Evolutionary conservation across 1,140 invertebrate species (phyloP).

Genomic region (Aphis gossypii): DNA sequence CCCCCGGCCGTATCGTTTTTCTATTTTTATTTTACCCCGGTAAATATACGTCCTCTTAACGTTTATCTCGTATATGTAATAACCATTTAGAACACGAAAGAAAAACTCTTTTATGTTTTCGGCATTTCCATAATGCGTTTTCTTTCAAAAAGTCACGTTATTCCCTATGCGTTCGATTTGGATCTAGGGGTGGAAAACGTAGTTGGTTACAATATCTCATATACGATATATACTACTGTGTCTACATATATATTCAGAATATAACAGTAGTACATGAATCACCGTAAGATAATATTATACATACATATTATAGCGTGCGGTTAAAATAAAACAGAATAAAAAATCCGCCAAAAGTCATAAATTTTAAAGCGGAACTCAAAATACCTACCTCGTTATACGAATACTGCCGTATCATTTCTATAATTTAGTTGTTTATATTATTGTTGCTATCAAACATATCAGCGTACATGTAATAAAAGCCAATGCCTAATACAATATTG

Average conservation of each 20-base stretch:
- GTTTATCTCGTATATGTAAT: slow-evolving; percentile 53
- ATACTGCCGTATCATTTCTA: background rate
- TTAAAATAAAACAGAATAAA: slow-evolving; percentile 20
- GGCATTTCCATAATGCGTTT: slow-evolving; percentile 58
- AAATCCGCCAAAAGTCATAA: slow-evolving; percentile 10
- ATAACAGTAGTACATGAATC: slow-evolving; percentile 25
- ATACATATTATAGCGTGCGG: background rate
- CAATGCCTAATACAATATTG: background rate
- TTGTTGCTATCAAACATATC: background rate
- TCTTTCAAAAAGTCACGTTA: slow-evolving; percentile 57
- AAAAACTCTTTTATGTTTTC: slow-evolving; percentile 55
- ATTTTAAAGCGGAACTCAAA: background rate
- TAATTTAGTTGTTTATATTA: background rate
- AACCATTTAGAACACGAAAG: slow-evolving; percentile 47
- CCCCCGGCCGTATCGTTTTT: background rate
- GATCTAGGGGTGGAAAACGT: slow-evolving; percentile 33
- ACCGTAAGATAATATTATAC: slow-evolving; percentile 31
- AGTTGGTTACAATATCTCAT: slow-evolving; percentile 46
- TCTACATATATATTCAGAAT: background rate
- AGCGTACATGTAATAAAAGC: background rate
- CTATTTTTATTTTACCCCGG: slow-evolving; percentile 48
- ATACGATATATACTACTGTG: background rate
- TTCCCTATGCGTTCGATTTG: slow-evolving; percentile 18
- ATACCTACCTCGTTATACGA: background rate
- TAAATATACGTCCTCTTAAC: slow-evolving; percentile 55